Conservation (phyloP, 2,797 vertebrate genomes). For the Pygocentrus nattereri region DNA sequence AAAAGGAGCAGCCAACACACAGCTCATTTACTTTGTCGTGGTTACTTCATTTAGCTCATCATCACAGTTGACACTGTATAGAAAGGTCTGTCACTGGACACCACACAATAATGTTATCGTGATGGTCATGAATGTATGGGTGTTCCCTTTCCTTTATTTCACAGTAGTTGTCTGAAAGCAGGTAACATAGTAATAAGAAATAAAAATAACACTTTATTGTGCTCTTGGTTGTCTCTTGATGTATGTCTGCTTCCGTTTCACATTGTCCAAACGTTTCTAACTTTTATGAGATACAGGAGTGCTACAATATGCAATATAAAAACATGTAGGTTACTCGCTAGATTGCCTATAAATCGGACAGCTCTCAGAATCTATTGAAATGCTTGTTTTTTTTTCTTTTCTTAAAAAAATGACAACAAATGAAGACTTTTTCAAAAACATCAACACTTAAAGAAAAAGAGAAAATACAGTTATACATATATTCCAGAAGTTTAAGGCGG, state of each 20-base stretch:
- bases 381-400: slow-evolving; percentile 69
- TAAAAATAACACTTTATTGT: slow-evolving; percentile 80
- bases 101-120: slow-evolving; percentile 57
- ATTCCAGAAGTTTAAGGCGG: slow-evolving; percentile 86
- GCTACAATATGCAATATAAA: slow-evolving; percentile 89
- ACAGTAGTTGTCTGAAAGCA: slow-evolving; percentile 87
- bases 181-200: slow-evolving; percentile 84
- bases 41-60: slow-evolving; percentile 35
- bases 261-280: slow-evolving; percentile 78
- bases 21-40: slow-evolving; percentile 16
- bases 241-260: slow-evolving; percentile 76
- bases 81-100: not conserved
- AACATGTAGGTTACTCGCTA: slow-evolving; percentile 81
- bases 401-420: slow-evolving; percentile 77
- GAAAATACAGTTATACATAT: slow-evolving; percentile 78
- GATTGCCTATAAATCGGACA: slow-evolving; percentile 81
- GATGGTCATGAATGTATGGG: slow-evolving; percentile 73
- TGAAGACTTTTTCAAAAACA: slow-evolving; percentile 76
- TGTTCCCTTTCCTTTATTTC: slow-evolving; percentile 85
- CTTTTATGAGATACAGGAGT: slow-evolving; percentile 82
- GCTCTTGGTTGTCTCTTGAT: slow-evolving; percentile 85
- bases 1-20: slow-evolving; percentile 23
- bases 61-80: slow-evolving; percentile 26
- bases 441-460: slow-evolving; percentile 76
- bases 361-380: slow-evolving; percentile 80